These are phyloP conservation scores for Entomobrya proxima DNA, from an alignment of 2,888 invertebrate species.

Conservation along the genomic window DNA sequence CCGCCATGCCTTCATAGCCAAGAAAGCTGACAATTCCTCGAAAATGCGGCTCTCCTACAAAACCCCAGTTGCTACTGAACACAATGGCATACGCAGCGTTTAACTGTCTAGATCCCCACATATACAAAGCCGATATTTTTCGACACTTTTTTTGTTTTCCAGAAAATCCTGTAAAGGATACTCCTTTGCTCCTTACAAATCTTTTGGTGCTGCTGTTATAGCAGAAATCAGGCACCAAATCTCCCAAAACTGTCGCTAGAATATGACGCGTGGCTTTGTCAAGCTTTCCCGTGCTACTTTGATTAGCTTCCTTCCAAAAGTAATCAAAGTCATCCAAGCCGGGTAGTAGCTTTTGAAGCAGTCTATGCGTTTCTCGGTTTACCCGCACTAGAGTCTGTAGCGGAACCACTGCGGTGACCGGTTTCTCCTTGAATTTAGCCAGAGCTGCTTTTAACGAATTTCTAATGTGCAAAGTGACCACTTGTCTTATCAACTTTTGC, in stretches of 20 bases:
- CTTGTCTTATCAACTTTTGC: slow-evolving; percentile 92
- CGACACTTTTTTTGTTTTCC: too few species aligned
- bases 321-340: slow-evolving; percentile 96
- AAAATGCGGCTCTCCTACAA: slow-evolving; percentile 96
- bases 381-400: slow-evolving; percentile 94
- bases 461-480: slow-evolving; percentile 97
- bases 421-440: slow-evolving; percentile 96
- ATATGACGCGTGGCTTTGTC: slow-evolving; percentile 97
- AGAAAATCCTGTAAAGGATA: slow-evolving; percentile 91
- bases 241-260: slow-evolving; percentile 98
- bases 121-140: slow-evolving; percentile 85
- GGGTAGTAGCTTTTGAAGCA: slow-evolving; percentile 87
- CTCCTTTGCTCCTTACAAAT: slow-evolving; percentile 92
- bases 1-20: slow-evolving; percentile 98
- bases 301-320: slow-evolving; percentile 96
- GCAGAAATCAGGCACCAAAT: slow-evolving; percentile 97
- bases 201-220: slow-evolving; percentile 96
- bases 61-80: slow-evolving; percentile 92
- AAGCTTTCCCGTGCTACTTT: slow-evolving; percentile 97
- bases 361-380: slow-evolving; percentile 95
- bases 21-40: slow-evolving; percentile 94
- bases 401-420: slow-evolving; percentile 98
- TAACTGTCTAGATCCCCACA: slow-evolving; percentile 97
- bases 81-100: slow-evolving; percentile 95
- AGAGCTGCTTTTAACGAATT: slow-evolving; percentile 96